Conservation (phyloP, 2,113 vertebrate species). For the Hemicordylus capensis region DNA sequence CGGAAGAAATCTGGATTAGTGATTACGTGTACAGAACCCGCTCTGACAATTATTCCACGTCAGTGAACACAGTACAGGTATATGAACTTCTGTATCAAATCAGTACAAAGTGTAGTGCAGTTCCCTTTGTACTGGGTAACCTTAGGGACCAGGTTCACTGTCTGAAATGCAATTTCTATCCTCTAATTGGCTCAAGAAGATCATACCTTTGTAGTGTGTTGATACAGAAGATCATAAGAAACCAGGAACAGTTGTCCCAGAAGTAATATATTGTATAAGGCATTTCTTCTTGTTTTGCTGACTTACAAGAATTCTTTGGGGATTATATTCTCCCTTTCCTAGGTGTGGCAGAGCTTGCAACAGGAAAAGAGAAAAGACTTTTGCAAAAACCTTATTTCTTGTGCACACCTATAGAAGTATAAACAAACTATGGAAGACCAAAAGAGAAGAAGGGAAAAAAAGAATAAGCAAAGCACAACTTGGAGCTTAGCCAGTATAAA, state of each 20-base stretch:
- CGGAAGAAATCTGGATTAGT: not conserved
- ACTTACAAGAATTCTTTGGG: constrained; percentile 1
- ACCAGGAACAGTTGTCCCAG: not conserved
- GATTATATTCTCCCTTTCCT: constrained; percentile 29
- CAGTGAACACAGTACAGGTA: not conserved
- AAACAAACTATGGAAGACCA: not conserved
- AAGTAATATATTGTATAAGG: not conserved
- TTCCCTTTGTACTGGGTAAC: not conserved
- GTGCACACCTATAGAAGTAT: not conserved
- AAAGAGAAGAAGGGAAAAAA: too few relatives aligned
- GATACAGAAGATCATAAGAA: not conserved
- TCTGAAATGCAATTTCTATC: not conserved
- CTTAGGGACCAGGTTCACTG: not conserved
- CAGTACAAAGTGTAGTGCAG: not conserved
- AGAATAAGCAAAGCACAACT: constrained; percentile 36
- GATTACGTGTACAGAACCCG: not conserved
- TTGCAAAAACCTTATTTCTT: constrained; percentile 10
- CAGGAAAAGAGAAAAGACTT: not conserved
- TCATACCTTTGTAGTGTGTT: not conserved
- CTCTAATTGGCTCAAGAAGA: not conserved
- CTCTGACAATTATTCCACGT: not conserved
- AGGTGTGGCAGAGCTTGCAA: constrained; percentile 17
- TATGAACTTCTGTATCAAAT: not conserved
- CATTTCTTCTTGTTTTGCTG: not conserved
- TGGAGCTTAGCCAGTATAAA: constrained; percentile 43